Percentiles rank a stretch among this genome's conserved stretches.
These are phyloP conservation scores for Lysiphlebus fabarum DNA, from an alignment of 1,140 invertebrate genomes.

Conservation along the genomic window DNA sequence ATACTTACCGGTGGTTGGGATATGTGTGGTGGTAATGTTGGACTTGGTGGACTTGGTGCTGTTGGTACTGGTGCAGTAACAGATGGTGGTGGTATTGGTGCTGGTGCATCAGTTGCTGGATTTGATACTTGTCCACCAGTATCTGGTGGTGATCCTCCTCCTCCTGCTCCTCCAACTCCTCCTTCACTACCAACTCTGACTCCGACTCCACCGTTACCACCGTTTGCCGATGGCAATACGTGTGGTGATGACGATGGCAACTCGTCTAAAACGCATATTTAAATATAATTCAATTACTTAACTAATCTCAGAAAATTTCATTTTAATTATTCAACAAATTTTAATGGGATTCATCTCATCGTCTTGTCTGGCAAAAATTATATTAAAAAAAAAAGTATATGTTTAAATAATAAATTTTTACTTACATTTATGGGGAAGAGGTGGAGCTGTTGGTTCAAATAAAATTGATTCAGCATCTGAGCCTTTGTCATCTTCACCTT, in stretches of 20 bases:
- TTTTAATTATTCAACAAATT: slow-evolving; percentile 33
- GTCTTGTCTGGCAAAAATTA: too few species aligned
- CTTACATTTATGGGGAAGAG: slow-evolving; percentile 60
- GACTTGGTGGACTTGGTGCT: slow-evolving; percentile 53
- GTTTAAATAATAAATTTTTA: slow-evolving; percentile 23
- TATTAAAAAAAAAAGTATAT: slow-evolving; percentile 9
- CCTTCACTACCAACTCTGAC: too few species aligned
- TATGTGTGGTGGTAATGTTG: slow-evolving; percentile 55
- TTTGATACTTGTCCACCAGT: slow-evolving; percentile 54
- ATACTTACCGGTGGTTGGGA: slow-evolving; percentile 54
- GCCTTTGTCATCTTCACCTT: slow-evolving; percentile 79
- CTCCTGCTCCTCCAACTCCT: slow-evolving; percentile 30
- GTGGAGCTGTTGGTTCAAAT: slow-evolving; percentile 65
- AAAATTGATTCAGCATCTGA: slow-evolving; percentile 74
- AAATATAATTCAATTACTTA: slow-evolving; percentile 20
- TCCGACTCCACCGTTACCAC: too few species aligned
- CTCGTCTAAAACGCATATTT: slow-evolving; percentile 40
- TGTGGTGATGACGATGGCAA: slow-evolving; percentile 57
- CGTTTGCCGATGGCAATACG: slow-evolving; percentile 55
- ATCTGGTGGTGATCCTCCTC: slow-evolving; percentile 52
- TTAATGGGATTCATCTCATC: slow-evolving; percentile 2
- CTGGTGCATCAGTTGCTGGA: slow-evolving; percentile 53
- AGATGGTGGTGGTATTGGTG: slow-evolving; percentile 53
- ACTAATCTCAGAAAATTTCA: slow-evolving; percentile 24
- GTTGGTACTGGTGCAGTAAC: slow-evolving; percentile 51